Evolutionary conservation across 2,797 vertebrate species (phyloP).

Genomic region (Sternotherus odoratus): DNA sequence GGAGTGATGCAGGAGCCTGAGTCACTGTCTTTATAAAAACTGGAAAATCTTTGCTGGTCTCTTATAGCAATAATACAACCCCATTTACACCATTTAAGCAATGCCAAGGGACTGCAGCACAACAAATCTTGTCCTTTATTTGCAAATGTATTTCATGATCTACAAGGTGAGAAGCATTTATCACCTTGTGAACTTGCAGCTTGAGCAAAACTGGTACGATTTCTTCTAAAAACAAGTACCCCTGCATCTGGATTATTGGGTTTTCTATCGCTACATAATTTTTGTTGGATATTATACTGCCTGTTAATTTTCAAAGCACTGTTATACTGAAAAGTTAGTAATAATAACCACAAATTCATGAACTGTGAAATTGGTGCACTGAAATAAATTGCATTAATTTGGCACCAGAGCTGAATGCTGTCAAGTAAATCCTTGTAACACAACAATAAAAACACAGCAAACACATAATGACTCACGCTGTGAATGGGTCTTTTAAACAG

Average conservation of each 20-base stretch:
- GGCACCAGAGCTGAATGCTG: slow-evolving; percentile 60
- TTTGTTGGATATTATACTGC: slow-evolving; percentile 54
- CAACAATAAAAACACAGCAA: slow-evolving; percentile 45
- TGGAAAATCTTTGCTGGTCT: neutral
- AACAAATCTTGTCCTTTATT: slow-evolving; percentile 12
- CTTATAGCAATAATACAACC: neutral
- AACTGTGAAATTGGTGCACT: slow-evolving; percentile 61
- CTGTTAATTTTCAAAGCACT: slow-evolving; percentile 67
- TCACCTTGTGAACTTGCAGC: neutral
- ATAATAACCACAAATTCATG: slow-evolving; percentile 66
- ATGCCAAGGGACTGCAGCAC: neutral
- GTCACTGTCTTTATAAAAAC: neutral
- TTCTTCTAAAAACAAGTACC: neutral
- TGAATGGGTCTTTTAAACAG: slow-evolving; percentile 40
- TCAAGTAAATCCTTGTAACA: slow-evolving; percentile 64
- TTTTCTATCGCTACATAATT: slow-evolving; percentile 33
- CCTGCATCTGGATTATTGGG: neutral
- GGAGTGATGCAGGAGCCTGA: neutral
- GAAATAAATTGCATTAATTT: slow-evolving; percentile 77
- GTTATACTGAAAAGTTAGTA: slow-evolving; percentile 64
- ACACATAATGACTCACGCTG: slow-evolving; percentile 44
- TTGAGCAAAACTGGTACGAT: slow-evolving; percentile 20
- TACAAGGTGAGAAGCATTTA: slow-evolving; percentile 34
- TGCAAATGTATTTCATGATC: slow-evolving; percentile 5
- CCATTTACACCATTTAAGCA: neutral